Evolutionary conservation across 2,797 vertebrate genomes (phyloP), one percentile per base, ranked within the genome.

Genomic region (Columba guinea): DNA sequence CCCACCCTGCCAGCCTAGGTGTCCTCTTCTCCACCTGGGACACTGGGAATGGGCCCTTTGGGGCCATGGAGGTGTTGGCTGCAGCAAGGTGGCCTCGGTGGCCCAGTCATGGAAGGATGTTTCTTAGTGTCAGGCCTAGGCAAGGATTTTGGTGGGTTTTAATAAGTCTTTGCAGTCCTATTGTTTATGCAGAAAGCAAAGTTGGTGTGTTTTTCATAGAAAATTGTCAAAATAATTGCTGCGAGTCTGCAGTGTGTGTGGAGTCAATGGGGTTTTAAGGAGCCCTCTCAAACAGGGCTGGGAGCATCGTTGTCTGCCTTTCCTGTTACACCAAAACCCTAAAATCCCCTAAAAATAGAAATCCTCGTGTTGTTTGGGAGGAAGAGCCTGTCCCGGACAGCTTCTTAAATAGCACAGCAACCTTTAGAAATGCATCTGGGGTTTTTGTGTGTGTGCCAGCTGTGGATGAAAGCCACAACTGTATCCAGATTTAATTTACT

Each of bases 361-460:
- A 34, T 52, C 41, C 3, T 12, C 35, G 67, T 21, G 44, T 7
- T 10, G 0, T 19, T 41, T 27, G 52, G 75, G 65, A 88, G 64
- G 32, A 19, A 56, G 49, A 93, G 26, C 64, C 32, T 18, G 17
- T 76, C 75, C 75, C 37, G 83, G 55, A 1, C 39, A 46, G 13
- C 23, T 60, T 58, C 81, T 69, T 62, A 11, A 69, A 34, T 20
- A 84, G 85, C 92, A 14, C 69, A 70, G 53, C 46, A 67, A 34
- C 53, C 69, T 95, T 79, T 74, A 65, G 86, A 75, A 74, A 53
- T 5, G 30, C 75, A 84, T 83, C 90, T 89, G 85, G 85, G 2
- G 2, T 35, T 60, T 9, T 13, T 87, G 86, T 34, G 82, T 0
- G 3, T 2, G 48, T 84, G 88, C 82, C 94, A 92, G 69, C n/a